phyloP scores from a whole-genome alignment of 1,140 invertebrate species.

The Agraylea sexmaculata region DNA sequence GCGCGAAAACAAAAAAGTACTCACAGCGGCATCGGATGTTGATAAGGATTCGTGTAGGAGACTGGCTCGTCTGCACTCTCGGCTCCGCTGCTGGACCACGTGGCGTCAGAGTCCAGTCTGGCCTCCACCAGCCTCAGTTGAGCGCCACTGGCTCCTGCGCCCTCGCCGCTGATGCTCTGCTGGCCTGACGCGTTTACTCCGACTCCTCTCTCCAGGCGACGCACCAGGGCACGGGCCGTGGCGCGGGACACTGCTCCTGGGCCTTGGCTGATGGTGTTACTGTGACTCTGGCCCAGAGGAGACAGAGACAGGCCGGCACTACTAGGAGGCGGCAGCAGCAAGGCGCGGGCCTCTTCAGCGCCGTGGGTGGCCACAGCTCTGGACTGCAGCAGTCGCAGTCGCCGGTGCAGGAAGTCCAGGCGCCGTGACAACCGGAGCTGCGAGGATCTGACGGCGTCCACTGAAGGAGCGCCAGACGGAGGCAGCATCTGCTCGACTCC shows the following conservation, averaged over 20 bases:
- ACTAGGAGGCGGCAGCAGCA: constrained; percentile 60
- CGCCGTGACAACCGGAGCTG: constrained; percentile 54
- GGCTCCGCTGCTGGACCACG: constrained; percentile 83
- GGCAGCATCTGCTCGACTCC: constrained; percentile 29
- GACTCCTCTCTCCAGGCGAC: constrained; percentile 41
- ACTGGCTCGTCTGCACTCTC: constrained; percentile 88
- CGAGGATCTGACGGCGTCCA: constrained; percentile 37
- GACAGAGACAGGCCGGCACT: constrained; percentile 43
- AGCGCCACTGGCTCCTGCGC: constrained; percentile 55
- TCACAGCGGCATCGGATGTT: constrained; percentile 65
- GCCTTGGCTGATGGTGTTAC: constrained; percentile 32
- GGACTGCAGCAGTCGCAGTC: constrained; percentile 64
- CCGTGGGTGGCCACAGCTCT: constrained; percentile 59
- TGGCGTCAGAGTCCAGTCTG: constrained; percentile 82
- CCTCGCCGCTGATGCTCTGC: constrained; percentile 22
- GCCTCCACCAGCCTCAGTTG: constrained; percentile 60
- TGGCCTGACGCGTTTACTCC: constrained; percentile 27
- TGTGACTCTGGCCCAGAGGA: constrained; percentile 31
- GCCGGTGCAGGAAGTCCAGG: constrained; percentile 55
- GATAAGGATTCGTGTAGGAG: constrained; percentile 61
- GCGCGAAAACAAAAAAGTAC: constrained; percentile 29
- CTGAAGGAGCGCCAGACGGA: constrained; percentile 27
- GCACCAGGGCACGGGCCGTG: constrained; percentile 12
- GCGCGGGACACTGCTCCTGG: constrained; percentile 27
- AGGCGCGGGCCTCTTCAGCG: constrained; percentile 58